A percentile compares a stretch with the other conserved stretches of the same genome.
Evolutionary conservation across 2,113 vertebrate species (phyloP).

Genomic region (Origma solitaria): DNA sequence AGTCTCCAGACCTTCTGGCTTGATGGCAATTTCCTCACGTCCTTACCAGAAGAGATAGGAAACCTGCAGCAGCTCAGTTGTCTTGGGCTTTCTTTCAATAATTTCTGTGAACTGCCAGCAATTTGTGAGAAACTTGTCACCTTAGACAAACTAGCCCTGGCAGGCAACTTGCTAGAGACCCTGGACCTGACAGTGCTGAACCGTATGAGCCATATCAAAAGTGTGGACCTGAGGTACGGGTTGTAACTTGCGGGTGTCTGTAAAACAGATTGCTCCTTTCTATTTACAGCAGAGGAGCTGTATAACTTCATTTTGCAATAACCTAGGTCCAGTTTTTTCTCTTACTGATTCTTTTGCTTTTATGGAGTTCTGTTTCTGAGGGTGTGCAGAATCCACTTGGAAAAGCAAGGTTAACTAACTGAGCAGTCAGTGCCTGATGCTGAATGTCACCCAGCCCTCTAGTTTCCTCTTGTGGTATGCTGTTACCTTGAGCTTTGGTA

Average conservation of each 20-base stretch:
- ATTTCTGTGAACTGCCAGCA: conserved; percentile 81
- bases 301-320: neutral
- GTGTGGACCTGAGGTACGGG: conserved; percentile 87
- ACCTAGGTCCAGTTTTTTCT: neutral
- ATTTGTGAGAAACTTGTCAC: conserved; percentile 80
- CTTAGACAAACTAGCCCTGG: conserved; percentile 87
- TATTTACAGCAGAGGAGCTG: neutral
- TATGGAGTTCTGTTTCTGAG: neutral
- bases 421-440: neutral
- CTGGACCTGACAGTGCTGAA: conserved; percentile 78
- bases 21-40: conserved; percentile 88
- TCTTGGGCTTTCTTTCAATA: conserved; percentile 92
- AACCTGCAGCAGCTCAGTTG: conserved; percentile 83
- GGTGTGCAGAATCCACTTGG: neutral
- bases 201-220: conserved; percentile 84
- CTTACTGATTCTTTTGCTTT: neutral
- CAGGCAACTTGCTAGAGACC: conserved; percentile 84
- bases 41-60: conserved; percentile 87
- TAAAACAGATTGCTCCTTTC: neutral
- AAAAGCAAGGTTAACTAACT: neutral
- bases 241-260: neutral
- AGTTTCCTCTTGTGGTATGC: neutral
- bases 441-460: neutral
- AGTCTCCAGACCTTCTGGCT: conserved; percentile 92
- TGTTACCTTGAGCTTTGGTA: neutral